Evolutionary conservation across 1,140 invertebrate species (phyloP).

Genomic region (Hypothenemus hampei): DNA sequence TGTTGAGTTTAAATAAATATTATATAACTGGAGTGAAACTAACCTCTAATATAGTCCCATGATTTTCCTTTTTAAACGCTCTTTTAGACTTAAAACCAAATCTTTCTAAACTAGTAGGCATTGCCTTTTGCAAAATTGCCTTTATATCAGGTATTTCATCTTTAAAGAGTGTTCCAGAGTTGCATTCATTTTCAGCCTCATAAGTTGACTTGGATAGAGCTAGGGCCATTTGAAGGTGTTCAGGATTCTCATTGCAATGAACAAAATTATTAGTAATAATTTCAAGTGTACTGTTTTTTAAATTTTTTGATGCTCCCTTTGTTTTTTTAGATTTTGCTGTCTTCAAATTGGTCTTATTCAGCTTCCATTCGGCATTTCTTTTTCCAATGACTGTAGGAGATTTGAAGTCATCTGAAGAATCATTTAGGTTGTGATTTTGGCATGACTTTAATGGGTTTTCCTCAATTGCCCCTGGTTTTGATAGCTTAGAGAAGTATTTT

Average conservation of each 20-base stretch:
- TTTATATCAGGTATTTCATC: conserved; percentile 10
- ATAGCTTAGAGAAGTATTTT: not conserved
- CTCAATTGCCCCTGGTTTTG: not conserved
- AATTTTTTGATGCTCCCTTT: conserved; percentile 5
- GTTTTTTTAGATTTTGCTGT: conserved; percentile 14
- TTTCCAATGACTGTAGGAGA: conserved; percentile 14
- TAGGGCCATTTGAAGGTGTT: conserved; percentile 53
- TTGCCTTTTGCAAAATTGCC: conserved; percentile 9
- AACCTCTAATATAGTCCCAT: conserved; percentile 1
- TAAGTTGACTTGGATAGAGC: conserved; percentile 51
- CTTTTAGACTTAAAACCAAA: conserved; percentile 38
- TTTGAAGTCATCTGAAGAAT: conserved; percentile 36
- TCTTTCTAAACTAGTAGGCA: conserved; percentile 35
- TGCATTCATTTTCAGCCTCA: conserved; percentile 30
- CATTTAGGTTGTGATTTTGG: conserved; percentile 10
- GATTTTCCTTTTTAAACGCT: conserved; percentile 35
- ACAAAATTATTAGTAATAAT: conserved; percentile 32
- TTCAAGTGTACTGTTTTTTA: conserved; percentile 25
- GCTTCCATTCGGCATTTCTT: conserved; percentile 13
- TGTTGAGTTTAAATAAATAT: not conserved
- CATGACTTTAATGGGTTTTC: not conserved
- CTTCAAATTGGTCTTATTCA: conserved; percentile 16
- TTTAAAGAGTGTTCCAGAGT: conserved; percentile 19
- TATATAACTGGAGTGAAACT: not conserved
- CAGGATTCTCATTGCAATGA: conserved; percentile 47